Evolutionary conservation across 2,113 vertebrate genomes (phyloP).

Genomic region (Himantopus leucocephalus): DNA sequence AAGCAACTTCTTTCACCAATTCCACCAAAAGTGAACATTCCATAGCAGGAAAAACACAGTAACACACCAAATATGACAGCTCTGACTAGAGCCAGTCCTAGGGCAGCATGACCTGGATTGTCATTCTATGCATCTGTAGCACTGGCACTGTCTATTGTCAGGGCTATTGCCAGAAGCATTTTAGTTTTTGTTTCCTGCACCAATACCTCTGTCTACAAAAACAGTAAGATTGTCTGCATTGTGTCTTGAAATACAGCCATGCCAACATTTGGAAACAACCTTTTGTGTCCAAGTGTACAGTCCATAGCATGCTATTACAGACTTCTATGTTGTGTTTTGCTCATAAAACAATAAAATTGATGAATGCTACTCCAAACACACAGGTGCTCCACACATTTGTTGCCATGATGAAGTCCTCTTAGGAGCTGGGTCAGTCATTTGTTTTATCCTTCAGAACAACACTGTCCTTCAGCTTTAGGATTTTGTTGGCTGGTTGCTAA

Average conservation of each 20-base stretch:
- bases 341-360: background rate
- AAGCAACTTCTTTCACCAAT: background rate
- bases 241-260: background rate
- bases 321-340: background rate
- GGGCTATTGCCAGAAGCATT: background rate
- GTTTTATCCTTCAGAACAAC: background rate
- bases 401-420: background rate
- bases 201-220: rapidly evolving
- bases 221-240: background rate
- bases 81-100: background rate
- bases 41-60: background rate
- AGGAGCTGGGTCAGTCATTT: background rate
- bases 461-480: background rate
- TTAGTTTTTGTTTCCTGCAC: background rate
- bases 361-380: background rate
- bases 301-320: background rate
- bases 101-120: background rate
- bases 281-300: background rate
- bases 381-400: background rate
- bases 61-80: background rate
- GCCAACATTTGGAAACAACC: background rate
- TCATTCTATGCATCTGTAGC: background rate
- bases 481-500: background rate
- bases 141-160: background rate
- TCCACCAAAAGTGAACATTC: background rate